Evolutionary conservation across 2,113 vertebrate species (phyloP), one percentile per base, ranked within the genome.

Genomic region (Aythya baeri): DNA sequence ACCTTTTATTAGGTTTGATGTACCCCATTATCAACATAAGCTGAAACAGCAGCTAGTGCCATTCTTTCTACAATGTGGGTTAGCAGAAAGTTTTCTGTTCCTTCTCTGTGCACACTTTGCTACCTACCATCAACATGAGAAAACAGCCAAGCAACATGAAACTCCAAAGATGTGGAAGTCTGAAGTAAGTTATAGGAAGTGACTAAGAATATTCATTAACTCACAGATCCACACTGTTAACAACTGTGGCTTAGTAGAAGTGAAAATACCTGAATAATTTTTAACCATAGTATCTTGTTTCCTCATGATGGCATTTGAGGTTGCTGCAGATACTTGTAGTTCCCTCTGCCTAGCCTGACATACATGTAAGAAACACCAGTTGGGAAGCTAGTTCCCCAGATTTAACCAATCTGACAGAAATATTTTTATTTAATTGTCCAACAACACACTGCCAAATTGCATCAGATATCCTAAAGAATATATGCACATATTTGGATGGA

Each of bases 271-370:
- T 59, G 9, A 77, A 67, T 11, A 27, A 16, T 49, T 57, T 73
- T 43, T 22, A 79, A 15, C 17, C 3, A 61, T 2, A 10, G 3
- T 7, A 23, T 36, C 20, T 68, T 41, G 57, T 5, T 82, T 89
- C 31, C 34, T 72, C 26, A 25, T 6, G 4, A 21, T 15, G 15
- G 21, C 27, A 65, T 26, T 22, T 54, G 17, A 26, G 10, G 36
- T 9, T 31, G 23, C 25, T 21, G 25, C 9, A 57, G 11, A 21
- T 7, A 34, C 0, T 1, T 20, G 23, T 3, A 4, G 12, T 49
- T 80, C 41, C 26, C 62, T 73, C 63, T 81, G 11, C 15, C 46
- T 11, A 63, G 13, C 23, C 20, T 61, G 38, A 65, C 12, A 4
- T 14, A 41, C 41, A 41, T 41, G 41, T 41, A 79, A 75, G 12